Base-by-base conservation (phyloP, 2,888 invertebrate genomes). In the Eupithecia inturbata region DNA sequence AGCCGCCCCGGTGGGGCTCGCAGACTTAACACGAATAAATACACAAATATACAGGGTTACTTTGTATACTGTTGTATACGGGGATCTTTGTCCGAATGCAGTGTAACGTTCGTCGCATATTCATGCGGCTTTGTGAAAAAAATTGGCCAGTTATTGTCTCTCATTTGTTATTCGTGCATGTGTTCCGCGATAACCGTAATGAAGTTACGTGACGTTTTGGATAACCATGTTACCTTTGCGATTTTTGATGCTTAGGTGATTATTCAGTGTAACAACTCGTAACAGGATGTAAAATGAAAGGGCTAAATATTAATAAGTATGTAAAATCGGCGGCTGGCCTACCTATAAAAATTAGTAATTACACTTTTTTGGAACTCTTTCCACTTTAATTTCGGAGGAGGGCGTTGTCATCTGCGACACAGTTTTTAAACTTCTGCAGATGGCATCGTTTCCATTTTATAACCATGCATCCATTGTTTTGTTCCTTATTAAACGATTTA, bases 51-150 rank as follows among this genome's bases (percentile, higher is more conserved):
- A 70, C 22, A 70, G 49, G 10, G 22, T 53, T n/a, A 1, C 41
- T 36, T 82, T 79, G 75, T 74, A 72, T 76, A 72, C 79, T n/a
- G 78, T 74, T 70, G 70, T 78, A 83, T 53, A 53, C 22, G 10
- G n/a, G 49, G 10, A 53, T 85, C 82, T 83, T 82, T 87, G 82
- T 84, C 77, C 78, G 73, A 78, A 76, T 82, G 83, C 81, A 82
- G 80, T 80, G 83, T 82, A 80, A 82, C 81, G 77, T 82, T 83
- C 83, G 84, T 85, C 84, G 87, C 86, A 87, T 87, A 89, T 88
- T 87, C 87, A 88, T 88, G 83, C 70, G 76, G 77, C 76, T 83
- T 81, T 77, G 80, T 79, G 73, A 79, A 84, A 85, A 85, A 82
- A 82, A 82, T 78, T 77, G 75, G 74, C 70, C 73, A 9, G 69